Conservation (phyloP, 1,140 invertebrate genomes). For the Cyclina sinensis region DNA sequence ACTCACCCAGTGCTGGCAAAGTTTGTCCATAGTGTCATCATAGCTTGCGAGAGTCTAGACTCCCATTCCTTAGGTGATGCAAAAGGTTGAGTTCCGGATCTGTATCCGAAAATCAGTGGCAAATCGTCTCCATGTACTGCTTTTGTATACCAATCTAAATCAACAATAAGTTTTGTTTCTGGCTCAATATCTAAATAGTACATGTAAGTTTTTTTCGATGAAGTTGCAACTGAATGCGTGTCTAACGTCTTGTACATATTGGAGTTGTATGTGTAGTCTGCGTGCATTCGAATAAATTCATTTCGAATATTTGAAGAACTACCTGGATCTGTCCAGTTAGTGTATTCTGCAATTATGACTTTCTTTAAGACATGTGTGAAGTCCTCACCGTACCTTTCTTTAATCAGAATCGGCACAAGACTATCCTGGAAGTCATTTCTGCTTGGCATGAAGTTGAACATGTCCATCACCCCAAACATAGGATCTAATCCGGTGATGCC, state of each 20-base stretch:
- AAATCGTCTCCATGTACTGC: background rate
- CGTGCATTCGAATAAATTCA: background rate
- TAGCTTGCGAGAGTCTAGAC: background rate
- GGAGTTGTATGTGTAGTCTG: background rate
- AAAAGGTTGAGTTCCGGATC: background rate
- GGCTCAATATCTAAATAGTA: background rate
- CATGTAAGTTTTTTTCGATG: background rate
- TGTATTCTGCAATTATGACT: constrained; percentile 8
- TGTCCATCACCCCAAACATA: background rate
- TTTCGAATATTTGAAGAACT: background rate
- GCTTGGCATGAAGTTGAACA: background rate
- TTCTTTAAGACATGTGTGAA: background rate
- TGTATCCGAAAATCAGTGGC: constrained; percentile 8
- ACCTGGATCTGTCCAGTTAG: constrained; percentile 14
- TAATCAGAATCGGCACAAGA: background rate
- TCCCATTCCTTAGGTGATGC: constrained; percentile 26
- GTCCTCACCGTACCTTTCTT: background rate
- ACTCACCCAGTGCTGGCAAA: constrained; percentile 14
- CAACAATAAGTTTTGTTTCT: background rate
- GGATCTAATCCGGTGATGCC: background rate
- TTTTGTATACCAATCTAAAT: background rate
- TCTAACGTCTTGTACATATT: background rate
- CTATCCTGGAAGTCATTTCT: background rate
- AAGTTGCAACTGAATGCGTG: background rate
- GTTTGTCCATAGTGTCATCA: constrained; percentile 47